These are phyloP conservation scores for Oostethus manadensis DNA, from an alignment of 2,113 vertebrate species.

Conservation along the genomic window DNA sequence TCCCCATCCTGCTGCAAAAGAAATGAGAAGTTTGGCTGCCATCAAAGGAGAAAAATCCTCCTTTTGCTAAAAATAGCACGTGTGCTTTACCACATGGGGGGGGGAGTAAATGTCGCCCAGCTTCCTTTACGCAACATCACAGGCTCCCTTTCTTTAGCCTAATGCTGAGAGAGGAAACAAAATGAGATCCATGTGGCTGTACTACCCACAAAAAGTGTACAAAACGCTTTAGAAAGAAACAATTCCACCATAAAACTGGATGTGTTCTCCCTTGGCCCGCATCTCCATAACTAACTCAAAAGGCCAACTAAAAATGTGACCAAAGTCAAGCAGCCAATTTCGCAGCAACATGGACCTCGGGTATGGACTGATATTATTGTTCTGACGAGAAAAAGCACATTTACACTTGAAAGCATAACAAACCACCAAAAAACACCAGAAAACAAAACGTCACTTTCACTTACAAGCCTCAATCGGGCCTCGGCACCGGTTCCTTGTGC, in stretches of 20 bases:
- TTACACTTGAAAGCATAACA: too few species aligned
- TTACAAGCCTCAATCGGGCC: not conserved
- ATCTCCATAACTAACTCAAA: too few species aligned
- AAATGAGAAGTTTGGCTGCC: conserved; percentile 31
- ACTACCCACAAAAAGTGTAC: not conserved
- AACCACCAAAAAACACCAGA: too few species aligned
- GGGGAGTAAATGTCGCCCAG: conserved; percentile 21
- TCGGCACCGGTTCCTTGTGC: not conserved
- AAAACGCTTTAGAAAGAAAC: too few species aligned
- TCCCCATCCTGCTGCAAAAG: conserved; percentile 28
- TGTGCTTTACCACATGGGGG: conserved; percentile 34
- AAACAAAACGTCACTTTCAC: too few species aligned
- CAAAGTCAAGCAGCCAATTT: too few species aligned
- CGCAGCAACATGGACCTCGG: too few species aligned
- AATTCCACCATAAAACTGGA: too few species aligned
- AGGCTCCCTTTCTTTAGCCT: conserved; percentile 31
- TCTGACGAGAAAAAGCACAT: too few species aligned
- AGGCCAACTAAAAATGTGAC: too few species aligned
- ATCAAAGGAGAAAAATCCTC: conserved; percentile 16
- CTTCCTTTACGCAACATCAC: conserved; percentile 50
- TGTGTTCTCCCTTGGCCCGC: too few species aligned
- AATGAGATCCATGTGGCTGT: not conserved
- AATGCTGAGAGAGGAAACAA: not conserved
- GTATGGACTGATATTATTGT: too few species aligned
- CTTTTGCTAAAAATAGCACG: conserved; percentile 48